Evolutionary conservation across 2,797 vertebrate genomes (phyloP), one percentile per base, ranked within the genome.

Genomic region (Girardinus metallicus): DNA sequence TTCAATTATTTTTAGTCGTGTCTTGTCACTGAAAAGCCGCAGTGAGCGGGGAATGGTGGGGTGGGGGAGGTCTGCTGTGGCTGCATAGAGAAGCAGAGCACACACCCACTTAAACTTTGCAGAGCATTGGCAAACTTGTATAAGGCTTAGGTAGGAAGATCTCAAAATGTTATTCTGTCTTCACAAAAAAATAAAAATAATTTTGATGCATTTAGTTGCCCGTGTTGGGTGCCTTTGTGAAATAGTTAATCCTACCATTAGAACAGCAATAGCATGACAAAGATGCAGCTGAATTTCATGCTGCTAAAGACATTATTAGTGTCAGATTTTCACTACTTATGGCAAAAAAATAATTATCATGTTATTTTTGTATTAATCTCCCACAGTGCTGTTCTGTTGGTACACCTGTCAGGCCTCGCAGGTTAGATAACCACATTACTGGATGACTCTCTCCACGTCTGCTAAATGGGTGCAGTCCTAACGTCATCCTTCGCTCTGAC

Each of bases 401-500:
- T 64, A 7, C 66, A 57, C 39, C 75, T 53, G 29, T 53, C 31
- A 1, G 53, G 26, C 31, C 16, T 21, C 0, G 26, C 53, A 66
- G 51, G 73, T 49, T 51, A 39, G 44, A 77, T 57, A 18, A 34
- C 31, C 29, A 36, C 29, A 51, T 46, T 36, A n/a, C 18, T 66
- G 47, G 60, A 41, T 13, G 74, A 46, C 34, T 81, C 18, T 15
- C 57, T 46, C 23, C 9, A 60, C 29, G 11, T 31, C 57, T 6
- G 57, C 74, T 74, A 57, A 44, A 15, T 26, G 75, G 62, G 53
- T 26, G 43, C 44, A 46, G 66, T 86, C 76, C 71, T 85, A 3
- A 70, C 75, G 66, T 75, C 51, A 1, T 53, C 70, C 36, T 76
- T 81, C 73, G 11, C 78, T 70, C 75, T 44, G 43, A 87, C 86